Evolutionary conservation across 2,888 invertebrate genomes (phyloP), one percentile per base, ranked within the genome.

Genomic region (Criorhina ranunculi): DNA sequence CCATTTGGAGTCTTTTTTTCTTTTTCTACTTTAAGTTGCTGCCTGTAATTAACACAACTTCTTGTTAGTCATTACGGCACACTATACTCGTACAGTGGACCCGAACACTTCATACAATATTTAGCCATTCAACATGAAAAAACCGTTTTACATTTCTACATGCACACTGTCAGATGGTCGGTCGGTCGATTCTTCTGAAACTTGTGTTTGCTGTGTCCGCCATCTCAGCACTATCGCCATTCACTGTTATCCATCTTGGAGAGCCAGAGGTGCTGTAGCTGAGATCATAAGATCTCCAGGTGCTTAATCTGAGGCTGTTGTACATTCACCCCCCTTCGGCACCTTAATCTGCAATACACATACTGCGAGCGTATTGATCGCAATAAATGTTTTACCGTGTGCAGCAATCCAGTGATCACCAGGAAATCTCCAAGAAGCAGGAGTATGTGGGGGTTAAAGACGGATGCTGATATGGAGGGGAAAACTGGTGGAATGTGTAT

Each of bases 11-110:
- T 67, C 37, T 79, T 55, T 73, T 69, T 53, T 62, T 69, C 57
- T 59, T 9, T 31, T 15, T 51, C 46, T 42, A 66, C 17, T 85
- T 80, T 53, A 55, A 80, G 86, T 51, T 62, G 72, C 49, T 77
- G 57, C 37, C 69, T 72, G 82, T 86, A 87, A 87, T 87, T 87
- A 87, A 87, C 86, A 86, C 87, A 87, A 86, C 82, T 87, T 86
- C 81, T 82, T 82, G 78, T 85, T 86, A 80, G 85, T 85, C 80
- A 86, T 80, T 75, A 81, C 77, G 80, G 78, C 67, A 66, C 73
- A 72, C 76, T 73, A 72, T 80, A n/a, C n/a, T n/a, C n/a, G n/a
- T n/a, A 37, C 55, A 55, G 35, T 51, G 51, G 51, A 62, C 59
- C 49, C 60, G 40, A 62, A 64, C 70, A 77, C 53, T 69, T 31